Conservation (phyloP, 2,797 vertebrate genomes). For the Smutsia gigantea region DNA sequence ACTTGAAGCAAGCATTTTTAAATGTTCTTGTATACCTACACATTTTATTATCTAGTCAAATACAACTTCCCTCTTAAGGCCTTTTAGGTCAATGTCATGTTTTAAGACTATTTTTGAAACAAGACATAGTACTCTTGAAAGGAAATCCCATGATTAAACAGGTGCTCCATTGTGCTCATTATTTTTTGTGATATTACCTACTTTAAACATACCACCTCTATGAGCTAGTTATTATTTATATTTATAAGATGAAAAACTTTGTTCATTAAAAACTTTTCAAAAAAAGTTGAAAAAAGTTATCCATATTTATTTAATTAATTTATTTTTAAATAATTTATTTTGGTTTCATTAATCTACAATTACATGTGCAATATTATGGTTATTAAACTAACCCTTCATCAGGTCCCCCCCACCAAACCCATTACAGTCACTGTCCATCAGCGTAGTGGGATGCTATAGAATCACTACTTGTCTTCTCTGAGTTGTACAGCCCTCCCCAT, state of each 20-base stretch:
- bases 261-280: no score
- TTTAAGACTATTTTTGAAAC: slow-evolving; percentile 1
- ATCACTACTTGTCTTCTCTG: no score
- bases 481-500: no score
- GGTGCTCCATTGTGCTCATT: background rate
- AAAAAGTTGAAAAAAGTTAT: no score
- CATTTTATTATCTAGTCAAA: background rate
- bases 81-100: background rate
- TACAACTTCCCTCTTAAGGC: background rate
- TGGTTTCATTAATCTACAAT: no score
- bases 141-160: background rate
- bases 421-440: no score
- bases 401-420: no score
- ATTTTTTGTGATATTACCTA: background rate
- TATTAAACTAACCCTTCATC: no score
- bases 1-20: background rate
- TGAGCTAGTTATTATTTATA: background rate
- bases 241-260: background rate
- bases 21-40: background rate
- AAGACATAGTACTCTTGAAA: background rate
- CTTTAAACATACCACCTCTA: background rate
- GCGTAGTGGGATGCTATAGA: no score
- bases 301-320: no score
- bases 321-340: no score
- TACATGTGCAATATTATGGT: no score